A percentile compares a stretch with the other conserved stretches of the same genome.
Conservation (phyloP, 2,113 vertebrate genomes). For the western clawed frog (Xenopus tropicalis) region DNA sequence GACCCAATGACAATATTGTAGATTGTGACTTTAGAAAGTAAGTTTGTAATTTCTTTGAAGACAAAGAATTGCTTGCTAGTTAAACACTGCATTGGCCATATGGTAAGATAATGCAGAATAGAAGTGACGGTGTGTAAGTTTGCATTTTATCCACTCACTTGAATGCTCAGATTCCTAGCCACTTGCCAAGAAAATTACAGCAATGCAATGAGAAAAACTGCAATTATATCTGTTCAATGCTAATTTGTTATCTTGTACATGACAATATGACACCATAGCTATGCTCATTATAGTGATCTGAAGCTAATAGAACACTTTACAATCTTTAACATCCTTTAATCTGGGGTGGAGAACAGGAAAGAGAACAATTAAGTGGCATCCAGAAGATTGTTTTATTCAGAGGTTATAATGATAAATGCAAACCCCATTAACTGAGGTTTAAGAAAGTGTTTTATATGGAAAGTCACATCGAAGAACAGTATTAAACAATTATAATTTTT, state of each 20-base stretch:
- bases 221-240: constrained; percentile 2
- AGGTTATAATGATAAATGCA: neutral
- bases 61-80: no score
- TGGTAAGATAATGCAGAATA: no score
- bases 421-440: neutral
- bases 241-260: constrained; percentile 17
- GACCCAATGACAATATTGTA: no score
- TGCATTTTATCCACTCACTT: neutral
- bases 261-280: constrained; percentile 18
- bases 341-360: constrained; percentile 7
- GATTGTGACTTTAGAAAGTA: no score
- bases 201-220: constrained; percentile 8
- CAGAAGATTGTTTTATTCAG: neutral
- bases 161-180: neutral
- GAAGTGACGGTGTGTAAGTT: neutral
- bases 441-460: no score
- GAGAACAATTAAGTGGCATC: constrained; percentile 7
- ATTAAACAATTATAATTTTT: no score
- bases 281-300: constrained; percentile 13
- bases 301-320: constrained; percentile 18
- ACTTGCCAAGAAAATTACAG: constrained; percentile 17
- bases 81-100: no score
- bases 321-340: constrained; percentile 20
- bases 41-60: no score
- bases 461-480: no score